Evolutionary conservation across 2,888 invertebrate species (phyloP), one percentile per base, ranked within the genome.

Genomic region (Trimorus sp.): DNA sequence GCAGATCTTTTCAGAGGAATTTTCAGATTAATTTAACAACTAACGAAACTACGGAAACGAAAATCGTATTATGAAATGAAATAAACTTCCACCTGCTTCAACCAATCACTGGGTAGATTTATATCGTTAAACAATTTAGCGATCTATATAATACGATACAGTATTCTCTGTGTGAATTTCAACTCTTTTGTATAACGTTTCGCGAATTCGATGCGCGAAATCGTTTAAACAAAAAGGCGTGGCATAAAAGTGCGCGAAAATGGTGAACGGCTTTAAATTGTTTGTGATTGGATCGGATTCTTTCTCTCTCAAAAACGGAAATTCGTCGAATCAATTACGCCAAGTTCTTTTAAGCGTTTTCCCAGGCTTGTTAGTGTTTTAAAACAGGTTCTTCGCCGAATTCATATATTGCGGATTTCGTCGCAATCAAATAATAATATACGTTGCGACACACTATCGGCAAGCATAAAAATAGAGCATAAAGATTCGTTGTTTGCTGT

Each of bases 401-500:
- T 51, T 78, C 65, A 51, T 59, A 40, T 59, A 62, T 69, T 69
- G 63, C 45, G 58, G 16, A 78, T 78, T 40, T 16, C 58, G 48
- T 26, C 8, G n/a, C 48, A 62, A 76, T 76, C 60, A 76, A 76
- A 76, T 69, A 78, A 78, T 71, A 78, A 70, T 58, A 45, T 53
- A 58, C 38, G 49, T 40, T 53, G 62, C 68, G 69, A 63, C 74
- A 63, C 69, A 62, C 70, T 74, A 69, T 79, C 63, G 53, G n/a
- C 60, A 14, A 40, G 74, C 79, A 69, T 68, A 62, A 62, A 73
- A 79, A 74, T 65, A 58, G 16, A 74, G 59, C 63, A 74, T 58
- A 69, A 79, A 79, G 65, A 69, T 63, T 74, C 53, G 36, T 45
- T 75, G 74, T 63, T 74, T 74, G 74, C 69, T 69, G 68, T 37